Evolutionary conservation across 2,113 vertebrate genomes (phyloP), one percentile per base, ranked within the genome.

Genomic region (Theristicus caerulescens): DNA sequence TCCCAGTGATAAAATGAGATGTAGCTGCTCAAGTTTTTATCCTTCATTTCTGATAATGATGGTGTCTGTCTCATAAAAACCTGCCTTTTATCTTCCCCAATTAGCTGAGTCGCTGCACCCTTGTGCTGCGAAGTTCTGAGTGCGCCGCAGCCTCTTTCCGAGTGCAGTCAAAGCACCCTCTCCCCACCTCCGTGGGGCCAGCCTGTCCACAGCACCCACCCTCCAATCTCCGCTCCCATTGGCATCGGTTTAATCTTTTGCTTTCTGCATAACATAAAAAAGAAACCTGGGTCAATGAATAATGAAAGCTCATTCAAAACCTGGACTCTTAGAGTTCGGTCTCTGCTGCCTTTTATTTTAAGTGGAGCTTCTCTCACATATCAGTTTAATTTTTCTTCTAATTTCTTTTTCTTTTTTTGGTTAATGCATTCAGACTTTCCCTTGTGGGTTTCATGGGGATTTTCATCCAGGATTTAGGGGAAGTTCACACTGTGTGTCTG

Each of bases 51-150:
- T 94, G 83, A 94, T 97, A 97, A 96, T 70, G 96, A 95, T 29
- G 16, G 42, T 77, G 78, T 65, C 64, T 93, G 78, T 96, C 96
- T 98, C 92, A 54, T 96, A 81, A 95, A 96, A 92, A 34, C 65
- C 58, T 92, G 72, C 91, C 95, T 98, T 98, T 98, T 96, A 98
- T 98, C 96, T 98, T 95, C 71, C 83, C 95, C 96, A 98, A 97
- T 98, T 98, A 98, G 92, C 87, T 80, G 96, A 98, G 92, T 94
- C 26, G 91, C 96, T 93, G 81, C 86, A 95, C 78, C 69, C 86
- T 95, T 90, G 69, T 95, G 93, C 94, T 97, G 88, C 42, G 19
- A 97, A 97, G 88, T 96, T 97, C 96, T 96, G 82, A 97, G 96
- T 90, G 93, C 42, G 54, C 96, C 15, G 16, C 36, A 95, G 72